phyloP scores from a whole-genome alignment of 2,113 vertebrate genomes.

The Macaca mulatta region DNA sequence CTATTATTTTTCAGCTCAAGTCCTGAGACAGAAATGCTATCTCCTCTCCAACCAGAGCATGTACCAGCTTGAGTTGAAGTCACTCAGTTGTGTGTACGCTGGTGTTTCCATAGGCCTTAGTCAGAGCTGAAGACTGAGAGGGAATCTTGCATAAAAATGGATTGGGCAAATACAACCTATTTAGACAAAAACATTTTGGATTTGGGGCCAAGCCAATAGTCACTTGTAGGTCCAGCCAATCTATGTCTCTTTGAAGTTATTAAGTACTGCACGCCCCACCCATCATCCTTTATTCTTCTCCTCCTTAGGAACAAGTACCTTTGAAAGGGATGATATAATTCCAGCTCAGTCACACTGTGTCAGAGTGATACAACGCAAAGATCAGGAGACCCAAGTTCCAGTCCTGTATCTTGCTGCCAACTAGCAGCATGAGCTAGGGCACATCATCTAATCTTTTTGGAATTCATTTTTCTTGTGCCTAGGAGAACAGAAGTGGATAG shows the following conservation, averaged over 20 bases:
- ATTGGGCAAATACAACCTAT: background rate
- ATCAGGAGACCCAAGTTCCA: background rate
- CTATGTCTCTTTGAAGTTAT: background rate
- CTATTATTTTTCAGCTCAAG: background rate
- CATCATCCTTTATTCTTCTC: background rate
- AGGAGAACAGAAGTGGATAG: background rate
- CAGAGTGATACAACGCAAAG: background rate
- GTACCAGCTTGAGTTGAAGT: background rate
- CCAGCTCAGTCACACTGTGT: background rate
- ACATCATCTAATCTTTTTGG: background rate
- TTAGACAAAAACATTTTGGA: background rate
- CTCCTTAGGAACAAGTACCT: background rate
- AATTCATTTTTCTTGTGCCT: background rate
- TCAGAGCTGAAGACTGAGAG: background rate
- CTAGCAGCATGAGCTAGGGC: background rate
- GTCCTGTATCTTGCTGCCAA: background rate
- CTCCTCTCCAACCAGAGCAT: background rate
- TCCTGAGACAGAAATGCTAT: background rate
- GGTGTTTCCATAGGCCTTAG: accelerated
- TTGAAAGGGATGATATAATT: background rate
- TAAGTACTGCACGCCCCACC: background rate
- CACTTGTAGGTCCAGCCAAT: background rate
- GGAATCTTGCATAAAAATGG: too few relatives aligned
- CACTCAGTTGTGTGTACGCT: background rate
- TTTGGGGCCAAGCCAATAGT: background rate